Conservation (phyloP, 2,888 invertebrate genomes). For the Pristionchus maxplancki region DNA sequence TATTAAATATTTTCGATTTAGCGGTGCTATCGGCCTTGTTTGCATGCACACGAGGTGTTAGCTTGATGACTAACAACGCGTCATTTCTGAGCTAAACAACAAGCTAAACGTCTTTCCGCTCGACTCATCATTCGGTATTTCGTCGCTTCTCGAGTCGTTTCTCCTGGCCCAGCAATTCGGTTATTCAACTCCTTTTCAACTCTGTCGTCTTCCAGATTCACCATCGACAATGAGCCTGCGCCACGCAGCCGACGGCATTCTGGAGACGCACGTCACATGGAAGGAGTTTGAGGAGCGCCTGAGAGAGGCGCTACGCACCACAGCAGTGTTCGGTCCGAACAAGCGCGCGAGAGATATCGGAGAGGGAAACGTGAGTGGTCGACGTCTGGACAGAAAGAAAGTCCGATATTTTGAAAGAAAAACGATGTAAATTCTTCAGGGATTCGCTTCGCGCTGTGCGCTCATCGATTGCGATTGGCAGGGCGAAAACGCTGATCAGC, state of each 20-base stretch:
- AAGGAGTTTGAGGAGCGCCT: neutral
- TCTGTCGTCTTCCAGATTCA: neutral
- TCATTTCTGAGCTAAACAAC: too few species aligned
- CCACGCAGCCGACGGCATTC: too few species aligned
- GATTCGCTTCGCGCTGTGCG: neutral
- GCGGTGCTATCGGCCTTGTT: too few species aligned
- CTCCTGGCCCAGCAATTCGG: too few species aligned
- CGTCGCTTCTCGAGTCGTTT: too few species aligned
- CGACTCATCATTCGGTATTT: neutral
- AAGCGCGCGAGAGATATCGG: neutral
- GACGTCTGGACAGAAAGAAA: too few species aligned
- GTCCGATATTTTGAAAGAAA: neutral
- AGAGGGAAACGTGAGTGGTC: neutral
- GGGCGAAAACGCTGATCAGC: neutral
- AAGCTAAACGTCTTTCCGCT: too few species aligned
- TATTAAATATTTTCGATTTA: too few species aligned
- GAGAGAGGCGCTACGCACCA: neutral
- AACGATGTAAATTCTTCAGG: neutral
- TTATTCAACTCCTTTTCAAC: too few species aligned
- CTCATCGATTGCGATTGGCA: constrained; percentile 14
- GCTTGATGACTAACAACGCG: too few species aligned
- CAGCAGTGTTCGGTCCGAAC: neutral
- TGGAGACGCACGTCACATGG: neutral
- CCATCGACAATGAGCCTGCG: too few species aligned
- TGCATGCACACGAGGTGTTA: too few species aligned